Base-by-base conservation (phyloP, 2,888 invertebrate genomes). In the Seira musarum region DNA sequence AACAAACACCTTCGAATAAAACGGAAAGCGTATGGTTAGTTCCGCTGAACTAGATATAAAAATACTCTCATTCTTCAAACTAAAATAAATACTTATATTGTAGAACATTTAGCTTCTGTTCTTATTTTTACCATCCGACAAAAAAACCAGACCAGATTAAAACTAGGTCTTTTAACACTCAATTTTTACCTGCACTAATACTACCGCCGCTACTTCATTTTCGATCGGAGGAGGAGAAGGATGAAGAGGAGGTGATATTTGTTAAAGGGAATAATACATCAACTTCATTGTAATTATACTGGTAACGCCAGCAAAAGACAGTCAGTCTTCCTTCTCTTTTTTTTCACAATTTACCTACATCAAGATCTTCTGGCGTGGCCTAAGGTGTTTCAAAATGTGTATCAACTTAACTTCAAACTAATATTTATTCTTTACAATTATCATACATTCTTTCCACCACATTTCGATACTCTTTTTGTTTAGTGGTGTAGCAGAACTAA, bases 81-180 rank as follows among this genome's bases (percentile, higher is more conserved):
- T 8, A n/a, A 2, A 13, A 49, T 8, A 40, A 40, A 13, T 40
- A 40, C 40, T 40, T 40, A 57, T 22, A 21, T 60, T 60, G 21
- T 60, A 60, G 5, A 60, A 21, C 60, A 60, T 60, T 60, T 60
- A 3, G 19, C 60, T 10, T 17, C 60, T 60, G 21, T 60, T 60
- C 60, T 60, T 3, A 60, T 60, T 60, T 21, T 60, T 10, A 60
- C 60, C 13, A 60, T 60, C 60, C 60, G 60, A 60, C 60, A 60
- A 60, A 60, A 57, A 60, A 60, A 60, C 60, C 19, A 60, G 60
- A 60, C 60, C 60, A n/a, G 60, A 60, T 60, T 60, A 21, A 60
- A 60, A 60, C 60, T 60, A 60, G 60, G 60, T 60, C 60, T 60
- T 60, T 8, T 60, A 60, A 60, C 60, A 60, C 60, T 60, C 60